Evolutionary conservation across 1,140 invertebrate genomes (phyloP), one percentile per base, ranked within the genome.

Genomic region (Oncopodura yosiiana): DNA sequence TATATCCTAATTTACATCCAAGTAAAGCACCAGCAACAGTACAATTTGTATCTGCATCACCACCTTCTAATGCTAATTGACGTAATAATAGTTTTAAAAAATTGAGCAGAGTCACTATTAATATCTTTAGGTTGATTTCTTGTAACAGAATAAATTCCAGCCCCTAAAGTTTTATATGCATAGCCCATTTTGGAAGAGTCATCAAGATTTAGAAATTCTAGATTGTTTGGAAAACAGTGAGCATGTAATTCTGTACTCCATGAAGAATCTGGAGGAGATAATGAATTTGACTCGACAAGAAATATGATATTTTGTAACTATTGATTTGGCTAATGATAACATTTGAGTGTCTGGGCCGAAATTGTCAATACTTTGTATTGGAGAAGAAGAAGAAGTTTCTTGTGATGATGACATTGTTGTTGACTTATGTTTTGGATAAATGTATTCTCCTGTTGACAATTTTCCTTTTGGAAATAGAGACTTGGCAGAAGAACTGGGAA

Each of bases 21-120:
- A 60, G 41, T 11, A 60, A 19, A 2, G 52, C 58, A 26, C 58
- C 58, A 46, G 58, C 58, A 16, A 55, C 58, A 1, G 53, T 48
- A 48, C 58, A 60, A 26, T 60, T 60, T 14, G 58, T 60, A 36
- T 60, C 58, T 19, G 58, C 27, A 52, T 60, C 58, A 14, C 58
- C 58, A 11, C 39, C 48, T 52, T 50, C 52, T 3, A 60, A 37
- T 18, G 51, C 45, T 38, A 60, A 45, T 27, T 60, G 32, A n/a
- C 0, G 58, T 60, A 34, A 60, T 60, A 11, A 55, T 5, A 5
- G n/a, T 16, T 38, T 54, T 50, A 36, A 53, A 55, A 29, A 60
- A 60, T 14, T 45, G 18, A 19, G n/a, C 9, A 12, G 36, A 23
- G 21, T 36, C 14, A 30, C n/a, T n/a, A n/a, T n/a, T n/a, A n/a